These are phyloP conservation scores for Aspidapion aeneum DNA, from an alignment of 2,888 invertebrate genomes.

Conservation along the genomic window DNA sequence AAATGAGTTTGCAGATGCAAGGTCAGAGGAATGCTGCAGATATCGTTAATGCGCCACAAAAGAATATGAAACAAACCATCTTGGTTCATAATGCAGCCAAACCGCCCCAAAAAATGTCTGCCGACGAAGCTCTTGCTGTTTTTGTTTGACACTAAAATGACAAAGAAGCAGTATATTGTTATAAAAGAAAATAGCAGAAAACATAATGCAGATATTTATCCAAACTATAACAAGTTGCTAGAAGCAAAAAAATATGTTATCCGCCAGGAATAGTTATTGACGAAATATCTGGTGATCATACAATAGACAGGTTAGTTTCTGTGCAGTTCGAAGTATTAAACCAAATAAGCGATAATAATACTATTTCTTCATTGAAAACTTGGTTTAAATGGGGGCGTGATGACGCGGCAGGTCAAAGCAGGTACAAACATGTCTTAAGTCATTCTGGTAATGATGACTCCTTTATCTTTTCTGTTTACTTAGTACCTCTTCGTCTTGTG, in stretches of 20 bases:
- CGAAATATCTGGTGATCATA: constrained; percentile 15
- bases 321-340: constrained; percentile 15
- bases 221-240: constrained; percentile 10
- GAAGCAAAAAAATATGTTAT: constrained; percentile 12
- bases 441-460: constrained; percentile 5
- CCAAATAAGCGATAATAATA: constrained; percentile 7
- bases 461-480: constrained; percentile 12
- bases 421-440: constrained; percentile 10
- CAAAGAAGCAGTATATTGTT: constrained; percentile 10
- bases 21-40: constrained; percentile 16
- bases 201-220: constrained; percentile 10
- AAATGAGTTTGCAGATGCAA: neutral
- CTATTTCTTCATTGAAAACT: constrained; percentile 7
- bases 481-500: constrained; percentile 7
- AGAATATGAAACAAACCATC: neutral
- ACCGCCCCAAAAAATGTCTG: constrained; percentile 1
- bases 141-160: constrained; percentile 15
- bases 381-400: constrained; percentile 15
- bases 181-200: constrained; percentile 9
- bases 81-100: neutral
- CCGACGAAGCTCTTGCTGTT: constrained; percentile 7
- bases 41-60: constrained; percentile 11
- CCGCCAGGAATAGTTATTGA: constrained; percentile 7
- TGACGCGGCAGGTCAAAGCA: constrained; percentile 12
- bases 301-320: constrained; percentile 9